phyloP scores from a whole-genome alignment of 2,113 vertebrate species.

The Chionomys nivalis region DNA sequence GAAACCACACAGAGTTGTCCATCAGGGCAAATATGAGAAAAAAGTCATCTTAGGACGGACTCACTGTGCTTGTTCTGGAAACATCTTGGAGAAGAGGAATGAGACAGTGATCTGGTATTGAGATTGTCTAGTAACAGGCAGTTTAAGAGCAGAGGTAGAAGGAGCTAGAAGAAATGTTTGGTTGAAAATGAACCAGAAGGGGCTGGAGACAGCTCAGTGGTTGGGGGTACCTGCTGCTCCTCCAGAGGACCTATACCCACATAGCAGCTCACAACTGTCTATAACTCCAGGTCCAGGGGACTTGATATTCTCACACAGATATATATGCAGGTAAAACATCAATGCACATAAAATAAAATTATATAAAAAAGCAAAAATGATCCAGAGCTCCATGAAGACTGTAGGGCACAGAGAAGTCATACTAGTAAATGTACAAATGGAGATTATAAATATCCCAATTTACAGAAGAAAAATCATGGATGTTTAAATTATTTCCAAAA shows the following conservation, averaged over 20 bases:
- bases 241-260: background rate
- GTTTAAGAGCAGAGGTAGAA: background rate
- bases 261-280: background rate
- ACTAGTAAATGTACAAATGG: too few relatives aligned
- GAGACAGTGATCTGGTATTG: accelerated
- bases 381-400: background rate
- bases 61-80: background rate
- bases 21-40: background rate
- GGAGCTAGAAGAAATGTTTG: too few relatives aligned
- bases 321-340: background rate
- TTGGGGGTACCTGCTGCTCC: background rate
- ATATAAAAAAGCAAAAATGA: background rate
- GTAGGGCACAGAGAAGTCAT: background rate
- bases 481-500: background rate
- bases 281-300: background rate
- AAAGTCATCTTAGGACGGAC: background rate
- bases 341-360: background rate
- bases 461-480: background rate
- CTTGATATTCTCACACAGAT: background rate
- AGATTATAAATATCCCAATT: background rate
- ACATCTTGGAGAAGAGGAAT: background rate
- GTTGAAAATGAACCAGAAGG: background rate
- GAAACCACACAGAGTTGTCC: background rate
- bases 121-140: background rate
- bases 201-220: background rate